These are phyloP conservation scores for Serrognathus titanus DNA, from an alignment of 2,888 invertebrate genomes.

Conservation along the genomic window DNA sequence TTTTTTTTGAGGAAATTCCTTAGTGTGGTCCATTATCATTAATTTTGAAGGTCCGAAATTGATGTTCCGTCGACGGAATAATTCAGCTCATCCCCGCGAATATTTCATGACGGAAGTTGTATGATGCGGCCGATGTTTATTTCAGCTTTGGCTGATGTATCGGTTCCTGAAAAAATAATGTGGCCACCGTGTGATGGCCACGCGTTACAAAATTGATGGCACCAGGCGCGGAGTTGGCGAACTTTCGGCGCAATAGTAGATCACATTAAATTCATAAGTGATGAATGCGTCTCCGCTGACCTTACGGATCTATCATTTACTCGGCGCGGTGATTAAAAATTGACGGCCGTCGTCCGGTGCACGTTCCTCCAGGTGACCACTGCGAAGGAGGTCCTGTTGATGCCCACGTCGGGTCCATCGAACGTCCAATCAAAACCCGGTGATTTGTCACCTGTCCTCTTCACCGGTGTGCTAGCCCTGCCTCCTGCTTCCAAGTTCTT, in stretches of 20 bases:
- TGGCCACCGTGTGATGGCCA: too few species aligned
- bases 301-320: constrained; percentile 41
- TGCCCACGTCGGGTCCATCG: constrained; percentile 33
- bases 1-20: too few species aligned
- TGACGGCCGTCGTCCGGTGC: constrained; percentile 2
- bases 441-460: constrained; percentile 48
- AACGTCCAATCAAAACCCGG: constrained; percentile 41
- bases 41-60: too few species aligned
- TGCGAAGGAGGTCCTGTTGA: constrained; percentile 33
- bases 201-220: neutral
- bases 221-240: constrained; percentile 15
- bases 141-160: too few species aligned
- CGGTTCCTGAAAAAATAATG: too few species aligned
- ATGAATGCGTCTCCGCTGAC: constrained; percentile 41
- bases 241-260: constrained; percentile 32
- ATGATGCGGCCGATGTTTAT: too few species aligned
- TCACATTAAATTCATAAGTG: constrained; percentile 36
- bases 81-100: too few species aligned
- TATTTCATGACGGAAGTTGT: too few species aligned
- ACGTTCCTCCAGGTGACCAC: constrained; percentile 33
- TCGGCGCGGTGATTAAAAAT: constrained; percentile 13
- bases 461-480: constrained; percentile 36
- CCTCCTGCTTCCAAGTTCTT: constrained; percentile 39
- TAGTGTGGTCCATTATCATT: too few species aligned
- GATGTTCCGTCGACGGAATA: too few species aligned